Evolutionary conservation across 2,888 invertebrate species (phyloP), one percentile per base, ranked within the genome.

Genomic region (Trissoscelio sp.): DNA sequence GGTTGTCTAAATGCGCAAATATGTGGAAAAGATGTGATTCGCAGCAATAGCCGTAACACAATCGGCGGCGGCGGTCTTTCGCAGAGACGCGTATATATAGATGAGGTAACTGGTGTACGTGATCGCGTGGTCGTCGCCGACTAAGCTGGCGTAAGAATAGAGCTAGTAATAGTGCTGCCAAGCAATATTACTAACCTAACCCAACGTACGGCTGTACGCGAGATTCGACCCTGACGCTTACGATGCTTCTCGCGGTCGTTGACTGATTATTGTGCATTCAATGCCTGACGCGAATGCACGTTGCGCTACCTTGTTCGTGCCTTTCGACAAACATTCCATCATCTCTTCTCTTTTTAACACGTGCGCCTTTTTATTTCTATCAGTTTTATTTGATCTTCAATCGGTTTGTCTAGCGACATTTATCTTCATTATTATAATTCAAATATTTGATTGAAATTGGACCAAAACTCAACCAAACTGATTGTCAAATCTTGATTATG

Each of bases 101-200:
- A 53, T 18, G 46, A 46, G 70, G 31, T 53, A 34, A 69, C 62
- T 64, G 70, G 64, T 48, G 73, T 78, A 83, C 78, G 81, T 55
- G 81, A 81, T 85, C 83, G 85, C 86, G 84, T 86, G 85, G 82
- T 82, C 79, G 85, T 80, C 82, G 80, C 64, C 69, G 66, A 58
- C 77, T 83, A 79, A 69, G 85, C 73, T 57, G 83, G 84, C 58
- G 85, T 83, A 88, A 89, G 88, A 89, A 89, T 89, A 89, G 89
- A 88, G 85, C 87, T 86, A 86, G 89, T 87, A 87, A 88, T 87
- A 87, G 87, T 84, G 81, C 82, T 83, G 82, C 53, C 80, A 72
- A 84, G 82, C 85, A 84, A 86, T 88, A 89, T 87, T 86, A 88
- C 88, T 90, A 87, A 90, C 90, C 90, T 90, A 89, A 85, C 86